A percentile compares a stretch with the other conserved stretches of the same genome.
Conservation (phyloP, 2,888 invertebrate genomes). For the Calliopum simillimum region DNA sequence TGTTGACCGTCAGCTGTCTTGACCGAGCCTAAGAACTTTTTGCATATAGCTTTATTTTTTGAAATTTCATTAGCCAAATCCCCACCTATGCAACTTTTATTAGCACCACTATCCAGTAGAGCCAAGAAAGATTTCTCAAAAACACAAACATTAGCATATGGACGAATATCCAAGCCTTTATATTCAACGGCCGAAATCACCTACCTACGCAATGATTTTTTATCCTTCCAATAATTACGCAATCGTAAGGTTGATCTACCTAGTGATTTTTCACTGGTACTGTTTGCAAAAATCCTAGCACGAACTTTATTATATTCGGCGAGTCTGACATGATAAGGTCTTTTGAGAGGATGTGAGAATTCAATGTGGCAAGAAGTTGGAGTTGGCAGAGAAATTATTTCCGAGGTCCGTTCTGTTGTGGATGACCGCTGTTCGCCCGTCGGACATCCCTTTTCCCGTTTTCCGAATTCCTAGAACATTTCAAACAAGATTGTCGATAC, state of each 20-base stretch:
- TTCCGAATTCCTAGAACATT: not conserved
- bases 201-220: not conserved
- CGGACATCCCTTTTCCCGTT: slow-evolving; percentile 6
- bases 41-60: not conserved
- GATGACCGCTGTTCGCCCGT: not conserved
- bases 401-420: not conserved
- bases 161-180: not conserved
- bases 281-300: not conserved
- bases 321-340: not conserved
- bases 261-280: not conserved
- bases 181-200: not conserved
- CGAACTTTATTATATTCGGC: not conserved
- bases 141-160: not conserved
- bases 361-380: too few species aligned
- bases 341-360: too few species aligned
- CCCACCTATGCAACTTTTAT: not conserved
- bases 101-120: too few species aligned
- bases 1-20: too few species aligned
- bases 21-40: too few species aligned
- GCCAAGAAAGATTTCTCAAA: not conserved
- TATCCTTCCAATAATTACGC: not conserved
- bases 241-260: not conserved
- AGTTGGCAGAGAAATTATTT: too few species aligned
- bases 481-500: not conserved
- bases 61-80: not conserved